Evolutionary conservation across 2,888 invertebrate species (phyloP).

Genomic region (Nomada lathburiana): DNA sequence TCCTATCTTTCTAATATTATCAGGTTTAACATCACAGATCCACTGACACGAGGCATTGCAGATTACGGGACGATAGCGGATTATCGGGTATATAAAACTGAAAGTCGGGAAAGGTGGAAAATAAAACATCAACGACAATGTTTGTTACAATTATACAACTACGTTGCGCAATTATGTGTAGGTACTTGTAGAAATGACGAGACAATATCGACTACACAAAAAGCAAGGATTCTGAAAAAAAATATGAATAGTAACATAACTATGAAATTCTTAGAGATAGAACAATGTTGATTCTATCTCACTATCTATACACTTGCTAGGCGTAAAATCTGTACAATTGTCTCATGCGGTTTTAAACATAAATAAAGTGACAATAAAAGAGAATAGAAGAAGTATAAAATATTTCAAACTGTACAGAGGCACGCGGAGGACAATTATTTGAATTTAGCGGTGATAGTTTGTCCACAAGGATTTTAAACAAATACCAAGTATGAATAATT

Average conservation of each 20-base stretch:
- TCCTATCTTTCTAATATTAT: slow-evolving; percentile 20
- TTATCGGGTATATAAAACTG: slow-evolving; percentile 15
- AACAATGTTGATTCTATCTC: neutral
- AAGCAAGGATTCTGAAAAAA: neutral
- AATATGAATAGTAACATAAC: neutral
- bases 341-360: neutral
- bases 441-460: no score
- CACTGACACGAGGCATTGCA: neutral
- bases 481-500: no score
- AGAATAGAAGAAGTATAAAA: no score
- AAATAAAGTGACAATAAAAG: neutral
- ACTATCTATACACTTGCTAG: no score
- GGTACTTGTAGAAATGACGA: neutral
- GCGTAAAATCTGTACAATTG: neutral
- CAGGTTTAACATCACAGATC: neutral
- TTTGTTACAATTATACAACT: slow-evolving; percentile 13
- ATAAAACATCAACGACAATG: neutral
- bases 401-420: no score
- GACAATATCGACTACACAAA: neutral
- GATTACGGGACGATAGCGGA: slow-evolving; percentile 28
- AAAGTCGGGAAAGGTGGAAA: slow-evolving; percentile 18
- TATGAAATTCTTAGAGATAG: neutral
- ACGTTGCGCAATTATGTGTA: neutral
- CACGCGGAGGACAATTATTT: no score
- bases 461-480: no score